Evolutionary conservation across 2,888 invertebrate genomes (phyloP), one percentile per base, ranked within the genome.

Genomic region (Panorpa germanica): DNA sequence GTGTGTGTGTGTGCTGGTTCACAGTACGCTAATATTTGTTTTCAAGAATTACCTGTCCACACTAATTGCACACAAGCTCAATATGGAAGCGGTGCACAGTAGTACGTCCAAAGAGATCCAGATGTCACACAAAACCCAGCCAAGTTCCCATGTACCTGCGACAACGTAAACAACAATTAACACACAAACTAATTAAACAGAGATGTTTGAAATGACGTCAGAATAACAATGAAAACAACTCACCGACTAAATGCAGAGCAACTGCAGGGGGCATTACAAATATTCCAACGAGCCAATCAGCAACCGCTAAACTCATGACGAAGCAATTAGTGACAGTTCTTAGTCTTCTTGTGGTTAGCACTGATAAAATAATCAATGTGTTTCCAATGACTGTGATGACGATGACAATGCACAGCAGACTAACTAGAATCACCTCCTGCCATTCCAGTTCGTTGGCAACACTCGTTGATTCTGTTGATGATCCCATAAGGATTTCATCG

Each of bases 231-330:
- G 3, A 5, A n/a, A n/a, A n/a, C n/a, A 26, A 50, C 72, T 74
- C 55, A 67, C 86, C 83, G 55, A 71, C 72, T 31, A 88, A 64
- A 55, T 83, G 76, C 34, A 82, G 68, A 34, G 82, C 77, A 21
- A 90, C 83, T n/a, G 90, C 88, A 26, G 88, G 88, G 3, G 93
- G 93, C 77, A 95, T 81, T 1, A 95, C 91, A 44, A 86, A 81
- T 18, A 90, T 70, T 2, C 91, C 95, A 4, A 95, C 88, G 39
- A 90, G 53, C 51, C 91, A 66, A 61, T 95, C 95, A 25, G 93
- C 91, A 0, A 78, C 76, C 0, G 93, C 93, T 48, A 95, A 57
- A 30, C 90, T 91, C 46, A 88, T 86, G 38, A 95, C 90, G 54
- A 93, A 90, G 48, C 88, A 85, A 50, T 95, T 93, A 28, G 91